These are phyloP conservation scores for Rhinogobius similis DNA, from an alignment of 2,113 vertebrate species.

Conservation along the genomic window DNA sequence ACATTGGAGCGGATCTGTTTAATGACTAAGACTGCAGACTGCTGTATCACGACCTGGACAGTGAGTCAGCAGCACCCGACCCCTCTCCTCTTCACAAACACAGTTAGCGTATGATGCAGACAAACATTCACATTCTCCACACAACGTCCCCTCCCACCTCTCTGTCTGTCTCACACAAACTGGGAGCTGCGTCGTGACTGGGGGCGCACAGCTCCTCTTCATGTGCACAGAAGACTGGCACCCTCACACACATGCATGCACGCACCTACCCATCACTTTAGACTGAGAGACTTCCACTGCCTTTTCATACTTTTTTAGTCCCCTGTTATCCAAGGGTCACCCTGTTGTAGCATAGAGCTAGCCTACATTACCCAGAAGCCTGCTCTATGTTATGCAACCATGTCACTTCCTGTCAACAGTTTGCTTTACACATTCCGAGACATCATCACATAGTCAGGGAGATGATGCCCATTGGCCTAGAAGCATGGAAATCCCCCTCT, in stretches of 20 bases:
- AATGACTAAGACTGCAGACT: constrained; percentile 68
- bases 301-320: constrained; percentile 24
- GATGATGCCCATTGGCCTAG: constrained; percentile 58
- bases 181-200: constrained; percentile 70
- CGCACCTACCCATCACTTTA: constrained; percentile 28
- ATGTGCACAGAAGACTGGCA: constrained; percentile 63
- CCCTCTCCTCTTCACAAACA: constrained; percentile 38
- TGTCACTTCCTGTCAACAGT: constrained; percentile 70
- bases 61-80: constrained; percentile 73
- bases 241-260: constrained; percentile 2
- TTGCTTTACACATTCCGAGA: constrained; percentile 68
- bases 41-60: constrained; percentile 68
- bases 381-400: constrained; percentile 41
- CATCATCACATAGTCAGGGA: constrained; percentile 52
- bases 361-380: constrained; percentile 69
- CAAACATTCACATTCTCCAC: constrained; percentile 70
- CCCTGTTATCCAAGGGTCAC: constrained; percentile 26
- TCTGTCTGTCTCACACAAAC: constrained; percentile 45
- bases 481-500: constrained; percentile 64
- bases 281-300: constrained; percentile 12
- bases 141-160: constrained; percentile 52
- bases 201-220: constrained; percentile 63
- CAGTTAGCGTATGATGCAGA: constrained; percentile 66
- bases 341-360: constrained; percentile 21
- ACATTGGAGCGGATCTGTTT: constrained; percentile 39